These are phyloP conservation scores for Melieria picta DNA, from an alignment of 2,888 invertebrate species.

Conservation along the genomic window DNA sequence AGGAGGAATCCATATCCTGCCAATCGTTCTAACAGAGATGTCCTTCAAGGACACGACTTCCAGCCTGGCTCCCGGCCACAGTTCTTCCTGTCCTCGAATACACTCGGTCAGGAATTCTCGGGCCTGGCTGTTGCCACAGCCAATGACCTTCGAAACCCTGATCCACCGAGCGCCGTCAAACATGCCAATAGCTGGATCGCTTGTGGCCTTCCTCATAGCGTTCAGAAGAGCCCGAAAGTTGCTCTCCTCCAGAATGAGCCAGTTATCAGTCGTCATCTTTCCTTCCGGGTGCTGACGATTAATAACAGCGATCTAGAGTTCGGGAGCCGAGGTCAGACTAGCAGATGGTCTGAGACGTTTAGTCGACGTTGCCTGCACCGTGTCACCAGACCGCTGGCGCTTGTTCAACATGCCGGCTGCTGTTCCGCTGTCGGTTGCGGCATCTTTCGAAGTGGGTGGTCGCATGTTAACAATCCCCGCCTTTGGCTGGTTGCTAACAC, in stretches of 20 bases:
- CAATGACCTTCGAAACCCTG: conserved; percentile 9
- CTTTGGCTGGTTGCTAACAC: no score
- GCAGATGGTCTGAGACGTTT: no score
- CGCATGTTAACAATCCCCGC: no score
- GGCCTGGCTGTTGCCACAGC: conserved; percentile 19
- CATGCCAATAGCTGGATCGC: no score
- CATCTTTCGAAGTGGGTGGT: no score
- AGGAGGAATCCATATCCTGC: background rate
- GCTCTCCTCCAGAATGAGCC: conserved; percentile 15
- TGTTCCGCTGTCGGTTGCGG: no score
- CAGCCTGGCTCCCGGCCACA: background rate
- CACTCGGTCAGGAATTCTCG: background rate
- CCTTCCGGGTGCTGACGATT: conserved; percentile 8
- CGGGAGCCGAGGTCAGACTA: background rate
- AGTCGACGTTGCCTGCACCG: no score
- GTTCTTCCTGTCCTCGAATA: background rate
- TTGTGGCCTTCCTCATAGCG: background rate
- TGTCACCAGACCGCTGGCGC: no score
- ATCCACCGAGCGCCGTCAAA: no score
- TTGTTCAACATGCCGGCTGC: no score
- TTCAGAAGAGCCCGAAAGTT: background rate
- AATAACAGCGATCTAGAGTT: conserved; percentile 17
- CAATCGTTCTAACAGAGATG: background rate
- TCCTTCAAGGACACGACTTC: background rate
- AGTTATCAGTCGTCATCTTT: conserved; percentile 9